Conservation (phyloP, 2,797 vertebrate species). For the Cynodonichthys magdalenae region DNA sequence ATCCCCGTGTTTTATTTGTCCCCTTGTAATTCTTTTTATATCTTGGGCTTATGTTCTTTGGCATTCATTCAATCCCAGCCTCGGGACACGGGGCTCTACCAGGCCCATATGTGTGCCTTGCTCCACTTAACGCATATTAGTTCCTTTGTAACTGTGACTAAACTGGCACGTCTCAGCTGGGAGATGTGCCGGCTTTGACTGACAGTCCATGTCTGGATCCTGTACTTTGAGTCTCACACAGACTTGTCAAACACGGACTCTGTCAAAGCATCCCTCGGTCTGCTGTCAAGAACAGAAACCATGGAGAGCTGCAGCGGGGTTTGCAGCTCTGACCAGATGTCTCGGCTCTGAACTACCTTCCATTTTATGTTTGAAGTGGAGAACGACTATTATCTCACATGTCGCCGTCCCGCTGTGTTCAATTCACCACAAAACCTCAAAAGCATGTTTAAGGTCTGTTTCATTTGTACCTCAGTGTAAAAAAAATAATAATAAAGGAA, state of each 20-base stretch:
- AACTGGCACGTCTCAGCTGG: slow-evolving; percentile 75
- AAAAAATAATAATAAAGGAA: slow-evolving; percentile 22
- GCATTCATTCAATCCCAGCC: slow-evolving; percentile 77
- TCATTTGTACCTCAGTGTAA: slow-evolving; percentile 19
- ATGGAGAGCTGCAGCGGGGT: slow-evolving; percentile 45
- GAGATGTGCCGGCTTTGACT: slow-evolving; percentile 76
- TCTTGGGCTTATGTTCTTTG: slow-evolving; percentile 80
- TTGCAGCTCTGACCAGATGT: slow-evolving; percentile 56
- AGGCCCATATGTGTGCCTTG: slow-evolving; percentile 76
- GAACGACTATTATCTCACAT: slow-evolving; percentile 19
- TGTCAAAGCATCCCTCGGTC: slow-evolving; percentile 77
- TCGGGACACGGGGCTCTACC: slow-evolving; percentile 71
- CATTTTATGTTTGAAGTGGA: not conserved
- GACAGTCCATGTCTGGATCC: slow-evolving; percentile 79
- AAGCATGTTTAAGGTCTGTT: slow-evolving; percentile 48
- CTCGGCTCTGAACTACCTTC: slow-evolving; percentile 51
- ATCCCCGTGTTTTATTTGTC: slow-evolving; percentile 82
- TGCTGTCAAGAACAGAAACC: slow-evolving; percentile 62
- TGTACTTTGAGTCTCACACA: slow-evolving; percentile 74
- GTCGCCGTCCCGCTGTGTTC: slow-evolving; percentile 18
- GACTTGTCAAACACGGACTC: slow-evolving; percentile 76
- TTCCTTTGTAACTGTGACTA: slow-evolving; percentile 79
- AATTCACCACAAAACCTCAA: slow-evolving; percentile 21
- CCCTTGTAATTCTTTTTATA: slow-evolving; percentile 80
- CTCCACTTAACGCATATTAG: slow-evolving; percentile 80